Evolutionary conservation across 2,797 vertebrate genomes (phyloP).

Genomic region (Thamnophis elegans): DNA sequence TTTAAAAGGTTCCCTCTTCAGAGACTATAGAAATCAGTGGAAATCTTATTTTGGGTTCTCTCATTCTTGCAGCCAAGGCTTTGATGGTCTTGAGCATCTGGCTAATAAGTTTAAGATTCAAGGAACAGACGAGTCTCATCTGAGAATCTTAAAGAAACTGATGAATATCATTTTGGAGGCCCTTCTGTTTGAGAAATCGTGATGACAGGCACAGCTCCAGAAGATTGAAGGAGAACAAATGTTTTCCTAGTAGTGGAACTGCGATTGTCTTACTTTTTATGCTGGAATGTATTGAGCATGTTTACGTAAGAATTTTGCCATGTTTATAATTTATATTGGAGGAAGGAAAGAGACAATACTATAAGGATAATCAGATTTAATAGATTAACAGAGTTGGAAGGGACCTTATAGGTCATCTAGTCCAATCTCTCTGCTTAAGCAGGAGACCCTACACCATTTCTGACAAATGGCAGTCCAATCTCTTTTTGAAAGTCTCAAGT

Average conservation of each 20-base stretch:
- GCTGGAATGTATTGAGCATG: neutral
- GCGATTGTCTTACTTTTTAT: neutral
- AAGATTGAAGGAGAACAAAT: neutral
- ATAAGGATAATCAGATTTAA: neutral
- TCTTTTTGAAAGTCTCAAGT: no score
- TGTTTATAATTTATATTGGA: neutral
- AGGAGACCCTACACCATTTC: no score
- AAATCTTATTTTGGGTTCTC: neutral
- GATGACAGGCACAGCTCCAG: neutral
- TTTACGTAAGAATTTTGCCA: neutral
- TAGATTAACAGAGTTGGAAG: no score
- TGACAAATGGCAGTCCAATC: no score
- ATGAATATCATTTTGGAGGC: neutral
- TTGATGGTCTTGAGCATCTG: neutral
- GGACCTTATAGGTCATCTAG: no score
- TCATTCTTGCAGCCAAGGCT: neutral
- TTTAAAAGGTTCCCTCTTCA: neutral
- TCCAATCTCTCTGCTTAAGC: no score
- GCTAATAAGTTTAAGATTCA: neutral
- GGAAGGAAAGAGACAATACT: neutral
- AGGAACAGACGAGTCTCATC: neutral
- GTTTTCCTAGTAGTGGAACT: neutral
- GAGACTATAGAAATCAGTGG: neutral
- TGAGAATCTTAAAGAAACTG: neutral
- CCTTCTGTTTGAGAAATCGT: neutral